Evolutionary conservation across 2,113 vertebrate genomes (phyloP).

Genomic region (Apteryx owenii): DNA sequence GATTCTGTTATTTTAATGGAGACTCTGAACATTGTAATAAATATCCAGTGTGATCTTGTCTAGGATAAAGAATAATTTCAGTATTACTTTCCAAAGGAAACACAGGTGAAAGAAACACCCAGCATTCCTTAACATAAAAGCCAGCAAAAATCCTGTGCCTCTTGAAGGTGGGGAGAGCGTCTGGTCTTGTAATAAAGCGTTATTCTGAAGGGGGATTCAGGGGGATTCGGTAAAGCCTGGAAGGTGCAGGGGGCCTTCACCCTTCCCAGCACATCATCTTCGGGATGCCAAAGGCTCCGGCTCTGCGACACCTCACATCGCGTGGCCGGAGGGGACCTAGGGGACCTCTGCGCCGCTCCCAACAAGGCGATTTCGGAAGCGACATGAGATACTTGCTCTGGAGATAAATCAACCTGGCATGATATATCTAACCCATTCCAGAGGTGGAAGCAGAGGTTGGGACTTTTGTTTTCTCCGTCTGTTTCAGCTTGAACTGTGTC

Average conservation of each 20-base stretch:
- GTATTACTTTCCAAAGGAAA: neutral
- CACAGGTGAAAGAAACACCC: neutral
- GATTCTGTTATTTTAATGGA: neutral
- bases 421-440: rapidly evolving
- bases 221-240: no score
- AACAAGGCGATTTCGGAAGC: no score
- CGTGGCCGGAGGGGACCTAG: no score
- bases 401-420: neutral
- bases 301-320: no score
- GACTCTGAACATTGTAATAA: neutral
- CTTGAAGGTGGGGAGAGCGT: neutral
- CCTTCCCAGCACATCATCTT: neutral
- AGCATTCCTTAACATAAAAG: neutral
- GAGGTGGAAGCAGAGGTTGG: neutral
- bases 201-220: rapidly evolving
- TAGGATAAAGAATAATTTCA: neutral
- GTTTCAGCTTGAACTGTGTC: neutral
- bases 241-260: neutral
- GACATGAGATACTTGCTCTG: no score
- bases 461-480: neutral
- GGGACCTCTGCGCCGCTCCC: neutral
- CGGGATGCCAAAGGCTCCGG: rapidly evolving
- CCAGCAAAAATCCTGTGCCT: rapidly evolving
- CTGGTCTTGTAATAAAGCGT: rapidly evolving
- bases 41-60: neutral